These are phyloP conservation scores for Ophiodon elongatus DNA, from an alignment of 2,113 vertebrate genomes.

Conservation along the genomic window DNA sequence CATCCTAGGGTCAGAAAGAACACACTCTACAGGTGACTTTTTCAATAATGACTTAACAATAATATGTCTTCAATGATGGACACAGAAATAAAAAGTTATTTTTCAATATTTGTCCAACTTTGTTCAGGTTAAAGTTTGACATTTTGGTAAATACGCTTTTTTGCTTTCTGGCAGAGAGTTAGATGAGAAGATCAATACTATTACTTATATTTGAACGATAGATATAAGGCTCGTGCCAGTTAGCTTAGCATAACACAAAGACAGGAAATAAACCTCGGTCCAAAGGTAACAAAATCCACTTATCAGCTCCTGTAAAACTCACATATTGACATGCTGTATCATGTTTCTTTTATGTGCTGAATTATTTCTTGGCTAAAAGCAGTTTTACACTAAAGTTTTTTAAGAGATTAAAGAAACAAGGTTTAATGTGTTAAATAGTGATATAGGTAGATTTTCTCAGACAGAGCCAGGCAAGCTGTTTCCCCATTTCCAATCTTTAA, in stretches of 20 bases:
- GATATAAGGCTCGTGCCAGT: not conserved
- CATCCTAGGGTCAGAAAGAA: conserved; percentile 89
- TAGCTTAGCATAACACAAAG: conserved; percentile 1
- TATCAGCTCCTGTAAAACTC: not conserved
- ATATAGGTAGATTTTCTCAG: not conserved
- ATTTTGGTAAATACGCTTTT: not conserved
- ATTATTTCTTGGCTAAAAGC: not conserved
- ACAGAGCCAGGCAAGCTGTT: not conserved
- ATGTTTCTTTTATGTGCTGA: not conserved
- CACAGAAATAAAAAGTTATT: conserved; percentile 41
- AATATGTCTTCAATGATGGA: conserved; percentile 24
- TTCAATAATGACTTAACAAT: conserved; percentile 43
- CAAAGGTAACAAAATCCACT: not conserved
- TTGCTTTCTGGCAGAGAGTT: not conserved
- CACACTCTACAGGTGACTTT: conserved; percentile 88
- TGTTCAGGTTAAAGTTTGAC: not conserved
- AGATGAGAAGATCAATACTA: not conserved
- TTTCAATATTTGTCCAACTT: conserved; percentile 24
- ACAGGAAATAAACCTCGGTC: not conserved
- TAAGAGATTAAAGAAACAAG: not conserved
- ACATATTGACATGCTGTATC: not conserved
- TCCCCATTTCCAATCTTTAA: not conserved
- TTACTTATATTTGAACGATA: not conserved
- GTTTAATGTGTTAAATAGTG: not conserved
- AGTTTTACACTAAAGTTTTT: not conserved